Evolutionary conservation across 1,140 invertebrate genomes (phyloP).

Genomic region (Sweltsa coloradensis): DNA sequence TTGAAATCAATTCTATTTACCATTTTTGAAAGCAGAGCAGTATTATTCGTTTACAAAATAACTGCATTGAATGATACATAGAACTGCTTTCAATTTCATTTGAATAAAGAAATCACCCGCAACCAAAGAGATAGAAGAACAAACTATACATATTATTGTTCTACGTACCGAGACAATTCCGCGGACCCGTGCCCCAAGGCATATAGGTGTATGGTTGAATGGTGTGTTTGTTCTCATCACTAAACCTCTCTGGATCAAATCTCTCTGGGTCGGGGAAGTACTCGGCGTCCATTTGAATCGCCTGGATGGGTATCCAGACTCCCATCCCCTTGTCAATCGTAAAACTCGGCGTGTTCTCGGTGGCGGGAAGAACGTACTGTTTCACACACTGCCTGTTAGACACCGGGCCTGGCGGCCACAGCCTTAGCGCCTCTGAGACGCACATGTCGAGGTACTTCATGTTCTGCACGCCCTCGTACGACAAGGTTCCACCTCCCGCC

Average conservation of each 20-base stretch:
- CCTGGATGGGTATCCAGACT: slow-evolving; percentile 31
- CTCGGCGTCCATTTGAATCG: slow-evolving; percentile 35
- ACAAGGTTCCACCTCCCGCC: slow-evolving; percentile 18
- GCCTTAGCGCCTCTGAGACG: slow-evolving; percentile 31
- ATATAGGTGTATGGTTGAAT: slow-evolving; percentile 30
- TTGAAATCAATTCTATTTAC: too few relatives aligned
- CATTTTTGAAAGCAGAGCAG: too few relatives aligned
- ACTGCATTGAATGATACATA: too few relatives aligned
- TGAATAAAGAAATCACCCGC: too few relatives aligned
- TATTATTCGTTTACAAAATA: too few relatives aligned
- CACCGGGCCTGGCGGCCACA: slow-evolving; percentile 39
- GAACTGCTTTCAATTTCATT: too few relatives aligned
- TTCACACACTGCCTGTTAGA: slow-evolving; percentile 34
- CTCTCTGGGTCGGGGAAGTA: slow-evolving; percentile 35
- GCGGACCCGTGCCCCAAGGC: slow-evolving; percentile 41
- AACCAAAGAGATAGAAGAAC: too few relatives aligned
- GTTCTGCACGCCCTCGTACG: slow-evolving; percentile 21
- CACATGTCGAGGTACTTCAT: slow-evolving; percentile 5
- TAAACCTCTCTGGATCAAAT: slow-evolving; percentile 40
- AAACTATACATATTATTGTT: not conserved
- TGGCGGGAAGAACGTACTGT: slow-evolving; percentile 17
- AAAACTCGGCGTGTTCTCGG: slow-evolving; percentile 12
- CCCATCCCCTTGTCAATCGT: slow-evolving; percentile 21
- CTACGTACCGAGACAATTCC: slow-evolving; percentile 32
- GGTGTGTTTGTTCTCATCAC: slow-evolving; percentile 29